phyloP scores from a whole-genome alignment of 1,140 invertebrate genomes.

The Drosophila bocki region DNA sequence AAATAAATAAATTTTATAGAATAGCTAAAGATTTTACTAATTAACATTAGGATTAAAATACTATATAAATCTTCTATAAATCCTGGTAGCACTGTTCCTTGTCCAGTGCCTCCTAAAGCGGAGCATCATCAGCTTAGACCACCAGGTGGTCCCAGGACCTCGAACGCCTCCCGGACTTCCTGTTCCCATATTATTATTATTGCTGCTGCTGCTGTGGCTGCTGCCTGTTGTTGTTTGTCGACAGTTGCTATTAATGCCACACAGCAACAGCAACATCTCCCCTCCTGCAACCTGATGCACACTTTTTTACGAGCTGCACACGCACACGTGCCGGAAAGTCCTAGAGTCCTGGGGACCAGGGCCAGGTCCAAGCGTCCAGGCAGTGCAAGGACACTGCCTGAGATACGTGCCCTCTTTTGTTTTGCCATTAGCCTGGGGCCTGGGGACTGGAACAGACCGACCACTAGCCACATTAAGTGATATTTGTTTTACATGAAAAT shows the following conservation, averaged over 20 bases:
- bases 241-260: slow-evolving; percentile 80
- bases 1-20: no score
- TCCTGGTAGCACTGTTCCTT: slow-evolving; percentile 1
- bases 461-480: slow-evolving; percentile 72
- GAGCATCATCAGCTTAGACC: slow-evolving; percentile 42
- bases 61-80: background rate
- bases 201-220: slow-evolving; percentile 25
- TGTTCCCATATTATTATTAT: slow-evolving; percentile 49
- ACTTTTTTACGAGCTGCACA: slow-evolving; percentile 75
- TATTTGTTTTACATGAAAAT: slow-evolving; percentile 83
- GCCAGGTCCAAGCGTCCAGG: background rate
- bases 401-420: slow-evolving; percentile 70
- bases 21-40: background rate
- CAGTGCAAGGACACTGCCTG: slow-evolving; percentile 29
- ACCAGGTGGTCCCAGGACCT: slow-evolving; percentile 48
- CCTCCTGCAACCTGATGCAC: slow-evolving; percentile 74
- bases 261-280: slow-evolving; percentile 35
- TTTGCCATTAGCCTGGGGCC: slow-evolving; percentile 67
- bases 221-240: slow-evolving; percentile 66
- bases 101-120: slow-evolving; percentile 9
- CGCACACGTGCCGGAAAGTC: slow-evolving; percentile 64
- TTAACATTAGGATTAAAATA: background rate
- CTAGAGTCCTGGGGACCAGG: slow-evolving; percentile 1
- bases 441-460: slow-evolving; percentile 16
- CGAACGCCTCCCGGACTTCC: slow-evolving; percentile 12